phyloP scores from a whole-genome alignment of 92 coral and sea anemone species.

The Palythoa caribaeorum region DNA sequence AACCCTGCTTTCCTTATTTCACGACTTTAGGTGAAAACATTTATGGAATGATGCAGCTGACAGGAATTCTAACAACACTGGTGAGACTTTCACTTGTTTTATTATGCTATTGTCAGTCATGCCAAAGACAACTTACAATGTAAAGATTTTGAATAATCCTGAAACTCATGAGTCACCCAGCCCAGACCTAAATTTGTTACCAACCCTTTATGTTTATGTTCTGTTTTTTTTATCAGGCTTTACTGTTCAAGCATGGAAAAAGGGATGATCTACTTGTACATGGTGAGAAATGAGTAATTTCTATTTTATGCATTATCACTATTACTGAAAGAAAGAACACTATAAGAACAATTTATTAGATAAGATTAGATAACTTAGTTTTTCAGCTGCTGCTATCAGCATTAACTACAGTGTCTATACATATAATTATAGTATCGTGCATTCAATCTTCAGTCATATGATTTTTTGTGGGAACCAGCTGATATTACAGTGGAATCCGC shows the following conservation, averaged over 20 bases:
- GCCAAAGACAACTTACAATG: not conserved
- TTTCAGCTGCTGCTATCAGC: too few species aligned
- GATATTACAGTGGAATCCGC: too few species aligned
- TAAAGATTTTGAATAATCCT: not conserved
- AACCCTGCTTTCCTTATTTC: not conserved
- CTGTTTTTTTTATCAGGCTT: slow-evolving; percentile 67
- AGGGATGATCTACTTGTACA: slow-evolving; percentile 88
- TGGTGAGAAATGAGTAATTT: slow-evolving; percentile 63
- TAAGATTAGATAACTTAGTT: too few species aligned
- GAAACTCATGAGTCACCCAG: not conserved
- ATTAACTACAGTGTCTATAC: too few species aligned
- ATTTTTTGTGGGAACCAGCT: too few species aligned
- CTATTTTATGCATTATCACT: not conserved
- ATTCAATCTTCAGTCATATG: too few species aligned
- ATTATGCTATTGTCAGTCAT: not conserved
- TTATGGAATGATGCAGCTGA: slow-evolving; percentile 83
- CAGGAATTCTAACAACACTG: slow-evolving; percentile 92
- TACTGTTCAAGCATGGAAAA: slow-evolving; percentile 96
- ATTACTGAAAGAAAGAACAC: too few species aligned
- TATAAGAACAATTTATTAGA: too few species aligned
- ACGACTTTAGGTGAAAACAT: slow-evolving; percentile 70
- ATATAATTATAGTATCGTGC: too few species aligned
- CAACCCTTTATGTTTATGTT: not conserved
- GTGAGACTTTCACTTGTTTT: slow-evolving; percentile 48
- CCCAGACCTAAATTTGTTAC: not conserved